phyloP scores from a whole-genome alignment of 92 coral and sea anemone genomes.

The Blastomussa wellsi region DNA sequence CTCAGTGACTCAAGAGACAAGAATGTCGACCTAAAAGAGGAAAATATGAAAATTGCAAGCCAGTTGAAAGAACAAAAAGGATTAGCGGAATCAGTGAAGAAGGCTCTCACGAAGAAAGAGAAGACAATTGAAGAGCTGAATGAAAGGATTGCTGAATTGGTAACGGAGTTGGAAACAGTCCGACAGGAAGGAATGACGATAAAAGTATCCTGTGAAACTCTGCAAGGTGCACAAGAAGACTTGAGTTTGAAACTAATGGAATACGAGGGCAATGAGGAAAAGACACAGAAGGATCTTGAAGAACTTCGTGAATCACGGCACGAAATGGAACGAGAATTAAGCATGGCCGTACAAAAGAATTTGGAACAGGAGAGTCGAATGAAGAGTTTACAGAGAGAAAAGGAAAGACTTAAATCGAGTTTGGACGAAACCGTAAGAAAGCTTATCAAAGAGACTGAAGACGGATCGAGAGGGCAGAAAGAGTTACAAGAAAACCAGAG shows the following conservation, averaged over 20 bases:
- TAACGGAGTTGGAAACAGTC: constrained; percentile 67
- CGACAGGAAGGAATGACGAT: constrained; percentile 72
- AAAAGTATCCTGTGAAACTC: constrained; percentile 66
- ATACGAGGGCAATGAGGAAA: constrained; percentile 63
- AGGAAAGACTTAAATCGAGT: constrained; percentile 60
- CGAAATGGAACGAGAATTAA: constrained; percentile 68
- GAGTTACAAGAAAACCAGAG: constrained; percentile 64
- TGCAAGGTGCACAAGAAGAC: constrained; percentile 66
- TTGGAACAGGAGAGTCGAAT: constrained; percentile 53
- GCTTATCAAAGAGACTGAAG: constrained; percentile 64
- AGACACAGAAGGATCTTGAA: constrained; percentile 50
- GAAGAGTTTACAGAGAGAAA: constrained; percentile 69
- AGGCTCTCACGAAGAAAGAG: constrained; percentile 72
- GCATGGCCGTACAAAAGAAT: constrained; percentile 42
- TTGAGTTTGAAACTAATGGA: constrained; percentile 56
- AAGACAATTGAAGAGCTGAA: constrained; percentile 69
- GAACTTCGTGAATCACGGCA: constrained; percentile 62
- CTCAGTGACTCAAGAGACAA: constrained; percentile 66
- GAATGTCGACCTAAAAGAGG: constrained; percentile 72
- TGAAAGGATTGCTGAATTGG: constrained; percentile 66
- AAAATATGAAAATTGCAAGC: constrained; percentile 63
- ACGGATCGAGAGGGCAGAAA: constrained; percentile 55
- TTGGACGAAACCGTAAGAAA: constrained; percentile 62
- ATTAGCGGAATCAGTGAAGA: constrained; percentile 68
- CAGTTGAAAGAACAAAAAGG: constrained; percentile 85